Evolutionary conservation across 2,888 invertebrate species (phyloP).

Genomic region (Amitus sp.): DNA sequence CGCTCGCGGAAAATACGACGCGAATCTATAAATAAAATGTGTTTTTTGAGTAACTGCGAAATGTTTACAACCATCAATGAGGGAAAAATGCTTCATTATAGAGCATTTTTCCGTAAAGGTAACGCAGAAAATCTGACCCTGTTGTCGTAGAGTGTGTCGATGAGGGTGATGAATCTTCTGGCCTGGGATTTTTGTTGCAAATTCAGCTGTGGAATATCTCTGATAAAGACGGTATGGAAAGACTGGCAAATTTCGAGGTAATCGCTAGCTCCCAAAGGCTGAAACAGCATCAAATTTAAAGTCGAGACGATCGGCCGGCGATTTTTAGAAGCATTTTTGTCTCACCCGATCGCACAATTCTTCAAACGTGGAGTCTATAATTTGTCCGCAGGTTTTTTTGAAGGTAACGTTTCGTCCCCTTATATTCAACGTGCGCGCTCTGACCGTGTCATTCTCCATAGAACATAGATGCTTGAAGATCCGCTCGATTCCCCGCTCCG

Average conservation of each 20-base stretch:
- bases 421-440: slow-evolving; percentile 87
- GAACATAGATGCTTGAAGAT: slow-evolving; percentile 89
- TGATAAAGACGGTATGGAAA: slow-evolving; percentile 94
- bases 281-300: slow-evolving; percentile 48
- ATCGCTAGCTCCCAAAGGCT: slow-evolving; percentile 95
- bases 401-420: slow-evolving; percentile 90
- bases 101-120: too few relatives aligned
- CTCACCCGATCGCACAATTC: slow-evolving; percentile 90
- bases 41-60: too few relatives aligned
- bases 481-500: slow-evolving; percentile 75
- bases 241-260: slow-evolving; percentile 92
- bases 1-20: slow-evolving; percentile 86
- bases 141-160: slow-evolving; percentile 96
- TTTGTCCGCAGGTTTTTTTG: slow-evolving; percentile 89
- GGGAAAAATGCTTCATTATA: too few relatives aligned
- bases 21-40: slow-evolving; percentile 68
- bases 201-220: slow-evolving; percentile 88
- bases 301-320: neutral
- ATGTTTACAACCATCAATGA: too few relatives aligned
- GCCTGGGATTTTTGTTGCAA: slow-evolving; percentile 85
- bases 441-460: slow-evolving; percentile 88
- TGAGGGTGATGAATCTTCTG: slow-evolving; percentile 93
- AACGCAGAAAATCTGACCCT: too few relatives aligned
- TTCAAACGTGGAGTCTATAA: slow-evolving; percentile 87
- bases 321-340: neutral